Conservation (phyloP, 2,797 vertebrate genomes). For the Cynopterus sphinx region DNA sequence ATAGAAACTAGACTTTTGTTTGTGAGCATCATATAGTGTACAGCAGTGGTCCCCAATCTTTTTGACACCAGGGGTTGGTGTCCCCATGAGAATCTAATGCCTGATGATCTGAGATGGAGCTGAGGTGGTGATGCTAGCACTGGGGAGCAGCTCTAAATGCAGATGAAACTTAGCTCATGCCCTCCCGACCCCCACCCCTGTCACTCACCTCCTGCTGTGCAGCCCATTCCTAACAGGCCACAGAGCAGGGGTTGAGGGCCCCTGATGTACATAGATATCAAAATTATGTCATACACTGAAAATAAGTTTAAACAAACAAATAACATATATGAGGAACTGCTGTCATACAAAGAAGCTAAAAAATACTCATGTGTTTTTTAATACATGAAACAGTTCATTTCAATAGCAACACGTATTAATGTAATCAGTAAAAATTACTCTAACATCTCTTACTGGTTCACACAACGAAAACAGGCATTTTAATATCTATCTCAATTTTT, state of each 20-base stretch:
- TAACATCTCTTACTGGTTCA: slow-evolving; percentile 51
- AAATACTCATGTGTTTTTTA: slow-evolving; percentile 16
- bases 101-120: too few relatives aligned
- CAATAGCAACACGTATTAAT: slow-evolving; percentile 47
- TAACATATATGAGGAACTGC: slow-evolving; percentile 71
- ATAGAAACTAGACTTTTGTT: neutral
- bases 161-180: too few relatives aligned
- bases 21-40: neutral
- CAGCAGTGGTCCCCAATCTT: too few relatives aligned
- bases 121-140: too few relatives aligned
- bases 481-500: slow-evolving; percentile 56
- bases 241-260: too few relatives aligned
- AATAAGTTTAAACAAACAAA: slow-evolving; percentile 52
- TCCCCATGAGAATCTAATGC: too few relatives aligned
- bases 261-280: neutral
- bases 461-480: slow-evolving; percentile 44
- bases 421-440: slow-evolving; percentile 59
- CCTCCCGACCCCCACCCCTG: too few relatives aligned
- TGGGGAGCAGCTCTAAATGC: too few relatives aligned
- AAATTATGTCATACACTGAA: neutral
- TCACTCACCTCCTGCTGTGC: too few relatives aligned
- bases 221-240: too few relatives aligned
- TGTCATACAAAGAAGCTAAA: slow-evolving; percentile 57
- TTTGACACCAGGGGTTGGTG: too few relatives aligned
- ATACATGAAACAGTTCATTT: neutral